phyloP scores from a whole-genome alignment of 2,797 vertebrate genomes.

The Periparus ater region DNA sequence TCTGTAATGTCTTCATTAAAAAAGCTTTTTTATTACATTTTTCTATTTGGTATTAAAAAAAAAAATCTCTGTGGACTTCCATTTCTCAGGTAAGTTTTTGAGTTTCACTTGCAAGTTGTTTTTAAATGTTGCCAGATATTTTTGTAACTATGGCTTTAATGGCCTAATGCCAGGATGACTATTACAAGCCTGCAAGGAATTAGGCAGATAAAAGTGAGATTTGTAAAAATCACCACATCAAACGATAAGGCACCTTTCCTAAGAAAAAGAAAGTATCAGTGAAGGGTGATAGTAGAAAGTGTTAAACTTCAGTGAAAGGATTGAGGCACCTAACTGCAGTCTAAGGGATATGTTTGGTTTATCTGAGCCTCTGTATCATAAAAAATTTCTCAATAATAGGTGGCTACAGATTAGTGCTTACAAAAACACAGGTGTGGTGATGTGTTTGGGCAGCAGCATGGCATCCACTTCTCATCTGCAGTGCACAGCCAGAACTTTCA shows the following conservation, averaged over 20 bases:
- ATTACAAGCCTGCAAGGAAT: background rate
- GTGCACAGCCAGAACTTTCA: background rate
- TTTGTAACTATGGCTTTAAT: background rate
- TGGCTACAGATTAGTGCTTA: background rate
- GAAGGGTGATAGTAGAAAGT: background rate
- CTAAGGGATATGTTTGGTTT: background rate
- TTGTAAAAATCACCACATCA: background rate
- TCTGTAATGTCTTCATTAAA: conserved; percentile 2
- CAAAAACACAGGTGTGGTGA: background rate
- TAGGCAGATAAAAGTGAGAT: background rate
- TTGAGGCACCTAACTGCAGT: background rate
- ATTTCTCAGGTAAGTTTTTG: conserved; percentile 53
- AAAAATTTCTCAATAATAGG: background rate
- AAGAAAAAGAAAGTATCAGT: background rate
- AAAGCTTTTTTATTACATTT: background rate
- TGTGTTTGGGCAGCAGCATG: background rate
- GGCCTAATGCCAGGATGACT: background rate
- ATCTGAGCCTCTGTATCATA: background rate
- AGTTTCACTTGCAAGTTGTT: background rate
- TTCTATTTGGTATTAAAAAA: background rate
- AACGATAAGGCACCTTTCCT: background rate
- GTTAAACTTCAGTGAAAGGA: background rate
- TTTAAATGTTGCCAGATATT: background rate
- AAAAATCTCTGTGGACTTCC: background rate
- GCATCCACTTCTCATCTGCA: background rate